These are phyloP conservation scores for Stichopus horrens DNA, from an alignment of 53 echinoderm and acorn worm species.

Conservation along the genomic window DNA sequence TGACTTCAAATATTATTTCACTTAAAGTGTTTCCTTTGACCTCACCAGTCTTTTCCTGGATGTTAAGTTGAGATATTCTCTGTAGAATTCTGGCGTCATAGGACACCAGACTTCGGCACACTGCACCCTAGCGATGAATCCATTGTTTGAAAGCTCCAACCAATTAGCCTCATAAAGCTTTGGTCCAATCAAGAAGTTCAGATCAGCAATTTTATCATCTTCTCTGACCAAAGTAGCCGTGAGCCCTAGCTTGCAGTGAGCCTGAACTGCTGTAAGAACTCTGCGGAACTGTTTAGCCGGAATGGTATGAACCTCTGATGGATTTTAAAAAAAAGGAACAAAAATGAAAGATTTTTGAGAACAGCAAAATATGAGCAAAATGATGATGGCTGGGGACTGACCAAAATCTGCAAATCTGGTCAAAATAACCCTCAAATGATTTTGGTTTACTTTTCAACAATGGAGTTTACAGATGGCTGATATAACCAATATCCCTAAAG, in stretches of 20 bases:
- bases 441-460: too few relatives aligned
- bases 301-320: conserved; percentile 95
- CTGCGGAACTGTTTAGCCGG: conserved; percentile 98
- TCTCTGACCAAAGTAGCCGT: conserved; percentile 96
- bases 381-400: background rate
- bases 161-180: conserved; percentile 99
- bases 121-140: conserved; percentile 96
- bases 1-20: too few relatives aligned
- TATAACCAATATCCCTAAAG: too few relatives aligned
- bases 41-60: conserved; percentile 84
- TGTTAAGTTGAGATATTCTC: conserved; percentile 83
- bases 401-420: background rate
- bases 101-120: conserved; percentile 99
- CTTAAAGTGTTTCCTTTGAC: too few relatives aligned
- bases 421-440: background rate
- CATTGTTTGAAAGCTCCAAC: conserved; percentile 90
- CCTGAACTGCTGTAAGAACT: conserved; percentile 92
- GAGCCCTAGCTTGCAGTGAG: conserved; percentile 97
- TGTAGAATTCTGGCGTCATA: conserved; percentile 97
- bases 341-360: background rate
- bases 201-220: conserved; percentile 98
- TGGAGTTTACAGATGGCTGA: too few relatives aligned
- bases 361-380: background rate
- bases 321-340: background rate
- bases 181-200: conserved; percentile 98